Evolutionary conservation across 2,797 vertebrate genomes (phyloP), one percentile per base, ranked within the genome.

Genomic region (Columba guinea): DNA sequence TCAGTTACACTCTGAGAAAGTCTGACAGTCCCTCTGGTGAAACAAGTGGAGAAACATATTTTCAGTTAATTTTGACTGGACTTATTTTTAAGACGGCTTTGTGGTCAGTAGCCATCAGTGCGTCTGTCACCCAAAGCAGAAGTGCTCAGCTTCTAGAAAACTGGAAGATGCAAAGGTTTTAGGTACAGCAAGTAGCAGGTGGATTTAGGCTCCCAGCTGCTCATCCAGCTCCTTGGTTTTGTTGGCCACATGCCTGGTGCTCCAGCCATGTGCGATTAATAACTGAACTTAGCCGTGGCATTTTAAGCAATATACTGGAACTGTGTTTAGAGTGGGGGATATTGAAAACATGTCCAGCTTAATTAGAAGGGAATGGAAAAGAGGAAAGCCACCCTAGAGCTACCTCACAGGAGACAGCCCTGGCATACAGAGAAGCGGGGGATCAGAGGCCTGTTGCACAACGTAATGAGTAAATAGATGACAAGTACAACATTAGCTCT

Each of bases 401-500:
- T 78, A 56, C 75, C 58, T 74, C 34, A 16, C 13, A 17, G 34
- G 59, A 91, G 82, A 67, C 70, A 80, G 32, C 21, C 24, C 26
- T 83, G 93, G 74, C 62, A 86, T 51, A 60, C 20, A 71, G 49
- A 89, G 17, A 46, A 82, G 58, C 1, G 0, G 23, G 34, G 28
- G 37, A 90, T 93, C 88, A 84, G 91, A 94, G 85, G 56, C 60
- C 67, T 91, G 5, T 87, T 91, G 60, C 71, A 78, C 70, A 93
- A 92, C 18, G 35, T 94, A 94, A 84, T 60, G 64, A 87, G 82
- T 90, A 96, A 95, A 94, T 73, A 93, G 73, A 91, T 92, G 78
- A 77, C 59, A 89, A 93, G 78, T 59, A 39, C 58, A 90, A 51
- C 74, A 48, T 91, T 87, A 90, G 76, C 89, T 85, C 53, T 84